These are phyloP conservation scores for Butorides virescens DNA, from an alignment of 2,113 vertebrate species.

Conservation along the genomic window DNA sequence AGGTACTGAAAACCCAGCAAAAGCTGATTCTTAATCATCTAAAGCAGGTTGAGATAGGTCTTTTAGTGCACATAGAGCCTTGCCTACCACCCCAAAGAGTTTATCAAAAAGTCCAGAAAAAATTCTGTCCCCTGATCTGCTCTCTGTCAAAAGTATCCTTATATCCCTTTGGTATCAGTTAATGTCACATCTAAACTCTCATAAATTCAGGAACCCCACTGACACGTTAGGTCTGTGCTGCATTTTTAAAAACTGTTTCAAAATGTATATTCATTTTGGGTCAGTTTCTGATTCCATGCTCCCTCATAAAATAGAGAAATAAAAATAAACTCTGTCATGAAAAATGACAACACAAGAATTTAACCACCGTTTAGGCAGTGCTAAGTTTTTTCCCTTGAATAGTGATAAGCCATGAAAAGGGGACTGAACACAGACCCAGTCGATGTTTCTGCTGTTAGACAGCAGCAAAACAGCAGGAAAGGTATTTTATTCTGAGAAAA, in stretches of 20 bases:
- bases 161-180: not conserved
- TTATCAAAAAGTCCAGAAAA: not conserved
- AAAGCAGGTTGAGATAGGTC: not conserved
- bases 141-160: not conserved
- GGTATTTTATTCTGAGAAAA: not conserved
- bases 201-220: not conserved
- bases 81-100: not conserved
- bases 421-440: not conserved
- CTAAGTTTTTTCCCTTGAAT: not conserved
- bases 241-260: not conserved
- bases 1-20: not conserved
- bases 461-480: not conserved
- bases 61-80: not conserved
- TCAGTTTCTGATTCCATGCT: not conserved
- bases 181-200: not conserved
- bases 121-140: not conserved
- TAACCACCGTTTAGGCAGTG: not conserved
- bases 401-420: not conserved
- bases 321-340: not conserved
- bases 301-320: not conserved
- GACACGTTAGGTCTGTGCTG: not conserved
- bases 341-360: not conserved
- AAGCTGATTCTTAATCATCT: not conserved
- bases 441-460: not conserved
- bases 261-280: not conserved